Base-by-base conservation (phyloP, 1,140 invertebrate species). In the Bombus turneri region DNA sequence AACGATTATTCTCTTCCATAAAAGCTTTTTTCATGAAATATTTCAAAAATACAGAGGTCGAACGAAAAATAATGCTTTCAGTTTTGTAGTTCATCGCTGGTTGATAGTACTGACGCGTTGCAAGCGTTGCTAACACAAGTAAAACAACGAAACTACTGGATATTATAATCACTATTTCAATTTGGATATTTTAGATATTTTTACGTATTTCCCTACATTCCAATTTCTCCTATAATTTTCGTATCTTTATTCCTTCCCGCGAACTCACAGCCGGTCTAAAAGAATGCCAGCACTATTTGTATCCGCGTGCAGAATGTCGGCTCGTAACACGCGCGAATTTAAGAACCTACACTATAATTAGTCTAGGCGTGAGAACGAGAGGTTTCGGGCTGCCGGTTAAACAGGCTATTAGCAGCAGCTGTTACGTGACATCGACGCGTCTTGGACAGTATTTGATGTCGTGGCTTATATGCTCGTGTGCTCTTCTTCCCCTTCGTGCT, bases 321-420 rank as follows among this genome's bases (percentile, higher is more conserved):
- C 47, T 34, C 41, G 34, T 53, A n/a, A 41, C 47, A 37, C 43
- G 74, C 59, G 34, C 71, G 62, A 59, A 83, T 77, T 86, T 71
- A 86, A 83, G 80, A 76, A 59, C 53, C 64, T 73, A 31, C 41
- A 74, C 81, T 86, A 76, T 86, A 86, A 86, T 86, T 86, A 86
- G 81, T 83, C 66, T 3, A 47, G 66, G 64, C 80, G 72, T 82
- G 85, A 81, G 81, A 83, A 76, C 66, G 73, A 83, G 85, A 59
- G 85, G 78, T 85, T 75, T 81, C 78, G 18, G 73, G 41, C 72
- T 57, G 34, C 39, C 73, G 39, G 81, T 90, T 90, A 90, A 91
- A 83, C 88, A 86, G 80, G 81, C 90, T 87, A 91, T 91, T 92
- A 92, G 83, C 79, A 71, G 76, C 90, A 92, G 90, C 91, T 88